These are phyloP conservation scores for Calcarius ornatus DNA, from an alignment of 2,113 vertebrate genomes.

Conservation along the genomic window DNA sequence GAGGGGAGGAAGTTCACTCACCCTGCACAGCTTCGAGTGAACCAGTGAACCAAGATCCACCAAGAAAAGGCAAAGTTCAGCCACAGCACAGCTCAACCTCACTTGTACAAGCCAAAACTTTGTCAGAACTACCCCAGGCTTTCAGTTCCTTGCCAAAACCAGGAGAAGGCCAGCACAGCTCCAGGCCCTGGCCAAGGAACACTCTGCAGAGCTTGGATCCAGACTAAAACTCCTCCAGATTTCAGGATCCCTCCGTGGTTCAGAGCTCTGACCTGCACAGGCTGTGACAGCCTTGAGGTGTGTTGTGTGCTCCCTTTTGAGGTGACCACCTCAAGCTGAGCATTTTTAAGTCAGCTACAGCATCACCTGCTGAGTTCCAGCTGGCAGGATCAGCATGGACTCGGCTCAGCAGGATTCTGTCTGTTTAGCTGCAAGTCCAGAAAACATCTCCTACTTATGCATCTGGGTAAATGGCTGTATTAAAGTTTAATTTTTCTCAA, in stretches of 20 bases:
- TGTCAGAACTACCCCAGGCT: neutral
- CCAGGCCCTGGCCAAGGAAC: neutral
- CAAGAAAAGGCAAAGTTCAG: neutral
- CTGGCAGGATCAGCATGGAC: neutral
- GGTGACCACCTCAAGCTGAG: neutral
- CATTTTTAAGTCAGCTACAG: neutral
- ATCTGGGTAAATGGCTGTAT: neutral
- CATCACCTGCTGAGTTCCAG: neutral
- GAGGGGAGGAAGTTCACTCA: neutral
- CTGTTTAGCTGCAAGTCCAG: neutral
- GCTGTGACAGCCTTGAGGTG: rapidly evolving
- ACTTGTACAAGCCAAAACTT: neutral
- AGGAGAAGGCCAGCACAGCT: neutral
- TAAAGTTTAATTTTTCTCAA: neutral
- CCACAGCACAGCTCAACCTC: neutral
- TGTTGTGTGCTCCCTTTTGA: neutral
- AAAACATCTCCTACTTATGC: neutral
- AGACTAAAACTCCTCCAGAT: neutral
- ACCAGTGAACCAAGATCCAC: neutral
- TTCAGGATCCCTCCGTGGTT: neutral
- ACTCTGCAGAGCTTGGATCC: neutral
- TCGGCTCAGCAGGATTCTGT: neutral
- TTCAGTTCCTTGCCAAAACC: neutral
- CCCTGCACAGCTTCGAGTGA: neutral
- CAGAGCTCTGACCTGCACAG: neutral